These are phyloP conservation scores for Hirtodrosophila cameraria DNA, from an alignment of 2,888 invertebrate species.

Conservation along the genomic window DNA sequence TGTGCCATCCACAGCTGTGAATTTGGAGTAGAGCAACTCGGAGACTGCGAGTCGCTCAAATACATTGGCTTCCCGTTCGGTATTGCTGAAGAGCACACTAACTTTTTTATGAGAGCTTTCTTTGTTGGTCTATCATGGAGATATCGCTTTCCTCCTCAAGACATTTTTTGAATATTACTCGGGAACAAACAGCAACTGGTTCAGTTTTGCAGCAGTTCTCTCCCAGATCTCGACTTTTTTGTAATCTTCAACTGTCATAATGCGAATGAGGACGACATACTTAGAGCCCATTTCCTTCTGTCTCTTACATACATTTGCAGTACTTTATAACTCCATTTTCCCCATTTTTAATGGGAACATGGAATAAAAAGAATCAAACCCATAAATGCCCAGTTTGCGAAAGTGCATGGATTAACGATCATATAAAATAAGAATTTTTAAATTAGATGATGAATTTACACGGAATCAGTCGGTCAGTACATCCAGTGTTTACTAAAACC, in stretches of 20 bases:
- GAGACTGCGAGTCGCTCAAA: conserved; percentile 56
- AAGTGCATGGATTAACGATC: too few relatives aligned
- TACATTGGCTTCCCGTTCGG: conserved; percentile 62
- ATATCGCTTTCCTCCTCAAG: conserved; percentile 42
- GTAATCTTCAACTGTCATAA: conserved; percentile 46
- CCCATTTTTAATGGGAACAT: too few relatives aligned
- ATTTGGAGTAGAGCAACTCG: conserved; percentile 64
- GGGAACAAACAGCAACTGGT: conserved; percentile 35
- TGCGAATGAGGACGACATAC: conserved; percentile 42
- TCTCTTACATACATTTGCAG: too few relatives aligned
- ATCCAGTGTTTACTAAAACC: too few relatives aligned
- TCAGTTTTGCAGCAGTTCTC: conserved; percentile 45
- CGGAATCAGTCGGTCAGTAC: too few relatives aligned
- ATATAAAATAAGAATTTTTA: too few relatives aligned
- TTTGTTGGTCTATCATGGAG: conserved; percentile 45
- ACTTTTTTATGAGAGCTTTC: conserved; percentile 42
- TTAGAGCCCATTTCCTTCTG: conserved; percentile 23
- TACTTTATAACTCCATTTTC: too few relatives aligned
- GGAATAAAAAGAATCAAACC: too few relatives aligned
- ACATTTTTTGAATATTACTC: conserved; percentile 28
- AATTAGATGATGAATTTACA: too few relatives aligned
- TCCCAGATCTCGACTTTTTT: conserved; percentile 22
- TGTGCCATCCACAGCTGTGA: conserved; percentile 54
- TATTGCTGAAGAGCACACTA: conserved; percentile 40
- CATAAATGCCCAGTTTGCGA: too few relatives aligned